Evolutionary conservation across 2,888 invertebrate genomes (phyloP), one percentile per base, ranked within the genome.

Genomic region (Branchellion lobata): DNA sequence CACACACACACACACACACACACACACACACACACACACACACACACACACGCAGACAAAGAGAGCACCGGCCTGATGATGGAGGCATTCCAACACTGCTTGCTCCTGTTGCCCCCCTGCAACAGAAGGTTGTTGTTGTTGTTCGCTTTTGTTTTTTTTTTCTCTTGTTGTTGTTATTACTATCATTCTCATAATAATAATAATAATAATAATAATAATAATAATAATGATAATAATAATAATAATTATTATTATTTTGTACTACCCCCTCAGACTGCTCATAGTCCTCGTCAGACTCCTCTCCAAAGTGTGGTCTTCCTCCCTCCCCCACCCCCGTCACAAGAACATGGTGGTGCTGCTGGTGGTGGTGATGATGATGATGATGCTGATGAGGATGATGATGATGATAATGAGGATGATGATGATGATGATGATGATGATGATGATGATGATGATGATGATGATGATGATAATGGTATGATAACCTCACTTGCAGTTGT

Each of bases 361-460:
- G 72, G 27, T 27, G 72, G 27, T 72, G 72, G 27, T 72, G 72
- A 72, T 72, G 72, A 72, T 72, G 72, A 5, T 72, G 72, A 72
- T 72, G 72, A 72, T 72, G 72, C 5, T 72, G 72, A 72, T 72
- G 72, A 72, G 5, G 72, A 72, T 72, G 72, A 72, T 72, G 72
- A 72, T 27, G 72, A 72, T 72, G 72, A 72, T 72, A 29, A 72
- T 72, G 72, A 72, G n/a, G 72, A 72, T 72, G 72, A 72, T 72
- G 72, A 72, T 72, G 72, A 14, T 27, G 72, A 72, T 72, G 72
- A 72, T 72, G 14, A 72, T 72, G 72, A 72, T 72, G 8, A 5
- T 72, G 36, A 73, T 29, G 36, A 73, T 33, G 31, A 8, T 73
- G 36, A 1, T 73, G 31, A 40, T 73, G 36, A 8, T 73, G 31